phyloP scores from a whole-genome alignment of 2,888 invertebrate genomes.

The Cerastis rubricosa region DNA sequence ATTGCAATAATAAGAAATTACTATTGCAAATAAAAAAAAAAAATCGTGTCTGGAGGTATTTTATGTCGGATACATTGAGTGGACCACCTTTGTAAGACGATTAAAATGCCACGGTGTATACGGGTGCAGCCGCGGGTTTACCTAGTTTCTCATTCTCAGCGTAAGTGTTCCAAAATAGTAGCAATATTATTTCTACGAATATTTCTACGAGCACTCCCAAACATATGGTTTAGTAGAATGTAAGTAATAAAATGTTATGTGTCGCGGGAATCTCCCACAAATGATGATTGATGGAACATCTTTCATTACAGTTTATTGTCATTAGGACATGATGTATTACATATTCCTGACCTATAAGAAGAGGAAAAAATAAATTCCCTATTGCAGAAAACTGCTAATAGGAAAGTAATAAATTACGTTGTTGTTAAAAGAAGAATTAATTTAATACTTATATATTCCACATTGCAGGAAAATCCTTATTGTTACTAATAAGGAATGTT shows the following conservation, averaged over 20 bases:
- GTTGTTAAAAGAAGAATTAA: neutral
- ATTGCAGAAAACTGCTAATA: constrained; percentile 6
- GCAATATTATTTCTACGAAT: constrained; percentile 5
- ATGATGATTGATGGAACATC: constrained; percentile 39
- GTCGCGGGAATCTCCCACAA: constrained; percentile 12
- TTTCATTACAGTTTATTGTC: constrained; percentile 36
- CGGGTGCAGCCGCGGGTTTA: no score
- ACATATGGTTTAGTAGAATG: constrained; percentile 6
- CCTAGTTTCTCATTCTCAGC: neutral
- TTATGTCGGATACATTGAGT: no score
- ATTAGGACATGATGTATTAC: neutral
- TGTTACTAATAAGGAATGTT: constrained; percentile 4
- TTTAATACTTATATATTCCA: constrained; percentile 4
- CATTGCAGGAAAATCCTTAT: constrained; percentile 9
- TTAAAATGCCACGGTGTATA: no score
- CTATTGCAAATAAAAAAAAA: no score
- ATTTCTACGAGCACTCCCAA: constrained; percentile 19
- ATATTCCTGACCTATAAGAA: neutral
- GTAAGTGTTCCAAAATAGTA: constrained; percentile 5
- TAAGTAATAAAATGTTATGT: constrained; percentile 31
- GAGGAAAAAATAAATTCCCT: constrained; percentile 3
- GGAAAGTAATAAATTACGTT: constrained; percentile 6
- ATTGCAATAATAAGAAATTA: no score
- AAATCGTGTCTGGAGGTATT: no score
- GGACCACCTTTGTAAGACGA: no score